Conservation (phyloP, 2,888 invertebrate genomes). For the Rhagium mordax region DNA sequence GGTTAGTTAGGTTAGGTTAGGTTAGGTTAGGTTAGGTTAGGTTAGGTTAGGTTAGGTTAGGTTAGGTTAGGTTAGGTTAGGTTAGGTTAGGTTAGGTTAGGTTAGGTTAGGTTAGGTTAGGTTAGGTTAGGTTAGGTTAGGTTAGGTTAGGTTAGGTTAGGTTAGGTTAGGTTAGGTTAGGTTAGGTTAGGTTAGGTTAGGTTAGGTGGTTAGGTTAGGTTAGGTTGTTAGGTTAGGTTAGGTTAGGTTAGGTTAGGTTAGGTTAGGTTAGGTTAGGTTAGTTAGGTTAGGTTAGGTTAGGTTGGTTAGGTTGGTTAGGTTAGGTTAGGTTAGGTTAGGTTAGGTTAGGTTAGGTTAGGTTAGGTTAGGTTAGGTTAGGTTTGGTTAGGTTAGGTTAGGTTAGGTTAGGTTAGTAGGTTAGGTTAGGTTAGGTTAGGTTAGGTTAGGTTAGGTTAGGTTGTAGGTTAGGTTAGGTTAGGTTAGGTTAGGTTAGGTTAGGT, state of each 20-base stretch:
- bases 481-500: slow-evolving; percentile 36
- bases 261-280: slow-evolving; percentile 1
- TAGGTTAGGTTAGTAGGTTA: slow-evolving; percentile 42
- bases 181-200: no score
- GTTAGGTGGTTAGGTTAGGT: no score
- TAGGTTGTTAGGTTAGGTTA: slow-evolving; percentile 1
- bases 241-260: slow-evolving; percentile 1
- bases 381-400: slow-evolving; percentile 34
- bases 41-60: no score
- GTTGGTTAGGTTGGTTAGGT: background rate
- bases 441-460: slow-evolving; percentile 39
- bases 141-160: slow-evolving; percentile 9
- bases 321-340: slow-evolving; percentile 1
- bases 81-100: slow-evolving; percentile 14
- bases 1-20: slow-evolving; percentile 54
- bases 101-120: slow-evolving; percentile 22
- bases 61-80: slow-evolving; percentile 14
- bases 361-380: slow-evolving; percentile 36
- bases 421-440: slow-evolving; percentile 39
- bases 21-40: slow-evolving; percentile 47
- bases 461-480: slow-evolving; percentile 40
- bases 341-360: slow-evolving; percentile 23
- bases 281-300: no score
- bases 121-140: slow-evolving; percentile 33
- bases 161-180: background rate